Conservation (phyloP, 2,797 vertebrate species). For the Menidia menidia region DNA sequence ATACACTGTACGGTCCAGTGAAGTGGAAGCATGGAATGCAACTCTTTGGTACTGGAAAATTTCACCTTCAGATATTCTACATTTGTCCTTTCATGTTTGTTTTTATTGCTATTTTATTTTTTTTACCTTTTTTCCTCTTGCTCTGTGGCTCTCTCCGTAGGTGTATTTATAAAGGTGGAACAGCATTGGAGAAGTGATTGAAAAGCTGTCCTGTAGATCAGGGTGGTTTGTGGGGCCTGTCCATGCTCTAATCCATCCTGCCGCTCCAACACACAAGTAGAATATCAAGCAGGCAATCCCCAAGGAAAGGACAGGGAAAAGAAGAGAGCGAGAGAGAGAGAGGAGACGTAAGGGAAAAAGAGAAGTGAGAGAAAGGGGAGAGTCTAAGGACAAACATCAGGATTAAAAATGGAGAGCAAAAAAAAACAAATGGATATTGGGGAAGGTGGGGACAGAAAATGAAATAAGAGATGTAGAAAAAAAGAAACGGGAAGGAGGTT, state of each 20-base stretch:
- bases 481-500: slow-evolving; percentile 20
- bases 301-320: slow-evolving; percentile 75
- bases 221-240: slow-evolving; percentile 87
- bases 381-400: slow-evolving; percentile 51
- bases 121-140: slow-evolving; percentile 33
- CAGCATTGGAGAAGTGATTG: slow-evolving; percentile 82
- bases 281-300: slow-evolving; percentile 90
- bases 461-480: slow-evolving; percentile 18
- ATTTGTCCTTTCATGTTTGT: slow-evolving; percentile 68
- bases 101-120: slow-evolving; percentile 59
- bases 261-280: slow-evolving; percentile 79
- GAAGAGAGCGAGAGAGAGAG: slow-evolving; percentile 38
- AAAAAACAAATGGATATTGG: slow-evolving; percentile 30
- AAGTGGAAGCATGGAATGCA: slow-evolving; percentile 29
- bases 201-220: slow-evolving; percentile 88
- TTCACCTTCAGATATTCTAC: slow-evolving; percentile 59
- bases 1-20: slow-evolving; percentile 38
- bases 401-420: slow-evolving; percentile 39
- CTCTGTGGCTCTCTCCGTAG: slow-evolving; percentile 44
- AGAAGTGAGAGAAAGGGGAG: slow-evolving; percentile 36
- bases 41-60: slow-evolving; percentile 35
- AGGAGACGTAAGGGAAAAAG: slow-evolving; percentile 31
- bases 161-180: slow-evolving; percentile 87
- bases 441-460: slow-evolving; percentile 16
- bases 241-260: slow-evolving; percentile 89